phyloP scores from a whole-genome alignment of 1,140 invertebrate species.

The Drosophila santomea region DNA sequence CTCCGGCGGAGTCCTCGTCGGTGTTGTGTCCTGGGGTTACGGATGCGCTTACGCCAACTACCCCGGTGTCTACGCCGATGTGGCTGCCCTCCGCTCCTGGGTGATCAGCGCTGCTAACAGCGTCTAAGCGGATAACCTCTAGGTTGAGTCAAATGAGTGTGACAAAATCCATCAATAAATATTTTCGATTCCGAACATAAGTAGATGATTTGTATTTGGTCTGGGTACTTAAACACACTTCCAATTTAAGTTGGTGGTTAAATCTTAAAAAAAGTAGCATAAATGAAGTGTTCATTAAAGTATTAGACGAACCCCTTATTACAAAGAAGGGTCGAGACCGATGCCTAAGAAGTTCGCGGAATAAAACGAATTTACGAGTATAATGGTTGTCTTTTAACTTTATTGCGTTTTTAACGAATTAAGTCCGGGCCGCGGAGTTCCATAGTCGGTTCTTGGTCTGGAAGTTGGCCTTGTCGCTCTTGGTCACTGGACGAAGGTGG shows the following conservation, averaged over 20 bases:
- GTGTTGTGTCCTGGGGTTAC: conserved; percentile 88
- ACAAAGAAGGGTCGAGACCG: no score
- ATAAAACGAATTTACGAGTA: conserved; percentile 17
- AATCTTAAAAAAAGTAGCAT: no score
- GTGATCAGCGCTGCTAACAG: conserved; percentile 22
- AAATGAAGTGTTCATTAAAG: no score
- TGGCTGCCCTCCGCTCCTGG: conserved; percentile 71
- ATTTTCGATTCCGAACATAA: no score
- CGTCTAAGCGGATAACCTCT: no score
- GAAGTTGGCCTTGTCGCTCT: conserved; percentile 81
- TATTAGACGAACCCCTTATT: no score
- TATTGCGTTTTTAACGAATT: conserved; percentile 33
- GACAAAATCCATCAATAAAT: no score
- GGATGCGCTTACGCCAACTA: conserved; percentile 86
- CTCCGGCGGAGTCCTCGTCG: conserved; percentile 75
- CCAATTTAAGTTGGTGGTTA: no score
- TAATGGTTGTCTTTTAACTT: conserved; percentile 5
- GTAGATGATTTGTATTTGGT: no score
- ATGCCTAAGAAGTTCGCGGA: conserved; percentile 16
- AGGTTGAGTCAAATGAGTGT: no score
- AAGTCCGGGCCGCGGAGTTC: conserved; percentile 72
- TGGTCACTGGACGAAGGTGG: conserved; percentile 84
- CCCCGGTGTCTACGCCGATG: conserved; percentile 87
- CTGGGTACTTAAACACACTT: no score
- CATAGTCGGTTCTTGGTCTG: conserved; percentile 76